Conservation (phyloP, 2,888 invertebrate genomes). For the Copidosoma aretas region DNA sequence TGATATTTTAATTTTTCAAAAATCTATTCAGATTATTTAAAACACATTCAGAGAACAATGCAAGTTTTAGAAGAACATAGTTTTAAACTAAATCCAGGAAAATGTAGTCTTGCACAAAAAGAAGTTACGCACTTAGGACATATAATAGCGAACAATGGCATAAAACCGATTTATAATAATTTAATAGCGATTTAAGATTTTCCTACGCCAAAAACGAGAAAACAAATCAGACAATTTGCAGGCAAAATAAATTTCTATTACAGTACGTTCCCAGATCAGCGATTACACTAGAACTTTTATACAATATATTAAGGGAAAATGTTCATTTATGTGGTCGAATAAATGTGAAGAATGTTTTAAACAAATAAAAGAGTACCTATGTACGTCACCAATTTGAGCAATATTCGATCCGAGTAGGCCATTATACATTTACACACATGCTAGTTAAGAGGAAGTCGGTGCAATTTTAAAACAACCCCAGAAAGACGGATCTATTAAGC, state of each 20-base stretch:
- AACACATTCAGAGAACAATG: neutral
- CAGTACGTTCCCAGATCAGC: neutral
- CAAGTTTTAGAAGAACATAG: neutral
- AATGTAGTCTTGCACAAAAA: neutral
- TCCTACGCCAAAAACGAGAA: neutral
- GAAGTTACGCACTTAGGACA: neutral
- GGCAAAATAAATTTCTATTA: constrained; percentile 8
- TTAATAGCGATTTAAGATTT: neutral
- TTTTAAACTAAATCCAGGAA: neutral
- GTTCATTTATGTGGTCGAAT: constrained; percentile 39
- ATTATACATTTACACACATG: constrained; percentile 20
- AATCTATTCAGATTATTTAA: neutral
- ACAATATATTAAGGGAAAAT: constrained; percentile 42
- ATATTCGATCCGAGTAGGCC: constrained; percentile 39
- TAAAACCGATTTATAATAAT: neutral
- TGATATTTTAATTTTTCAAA: neutral
- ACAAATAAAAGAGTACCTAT: constrained; percentile 38
- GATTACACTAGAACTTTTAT: constrained; percentile 30
- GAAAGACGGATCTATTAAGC: constrained; percentile 30
- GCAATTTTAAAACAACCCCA: constrained; percentile 42
- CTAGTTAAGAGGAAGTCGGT: constrained; percentile 39
- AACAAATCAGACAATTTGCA: neutral
- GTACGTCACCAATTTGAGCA: constrained; percentile 39
- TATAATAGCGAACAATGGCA: neutral
- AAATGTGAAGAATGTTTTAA: constrained; percentile 35